phyloP scores from a whole-genome alignment of 2,797 vertebrate genomes.

The Scolopax rusticola region DNA sequence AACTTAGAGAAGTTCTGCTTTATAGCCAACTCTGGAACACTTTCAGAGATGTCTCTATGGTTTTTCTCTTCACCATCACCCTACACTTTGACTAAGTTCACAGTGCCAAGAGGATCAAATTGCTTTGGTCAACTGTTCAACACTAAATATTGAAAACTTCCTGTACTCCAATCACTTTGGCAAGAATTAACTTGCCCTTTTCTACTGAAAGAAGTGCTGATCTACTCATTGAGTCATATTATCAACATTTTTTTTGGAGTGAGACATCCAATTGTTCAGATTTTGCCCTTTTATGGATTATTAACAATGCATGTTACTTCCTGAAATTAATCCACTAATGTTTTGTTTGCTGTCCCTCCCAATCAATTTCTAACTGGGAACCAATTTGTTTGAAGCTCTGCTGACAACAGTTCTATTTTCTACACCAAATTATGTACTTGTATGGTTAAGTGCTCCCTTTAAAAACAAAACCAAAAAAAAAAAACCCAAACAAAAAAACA shows the following conservation, averaged over 20 bases:
- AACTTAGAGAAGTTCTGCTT: not conserved
- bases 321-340: slow-evolving; percentile 52
- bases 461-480: not conserved
- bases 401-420: slow-evolving; percentile 56
- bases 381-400: slow-evolving; percentile 54
- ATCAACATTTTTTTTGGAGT: slow-evolving; percentile 17
- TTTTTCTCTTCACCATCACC: not conserved
- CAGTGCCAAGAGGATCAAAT: not conserved
- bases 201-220: slow-evolving; percentile 30
- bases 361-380: slow-evolving; percentile 56
- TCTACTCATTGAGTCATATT: slow-evolving; percentile 27
- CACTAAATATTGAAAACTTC: slow-evolving; percentile 29
- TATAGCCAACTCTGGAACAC: not conserved
- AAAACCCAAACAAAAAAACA: not conserved
- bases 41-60: not conserved
- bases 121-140: slow-evolving; percentile 41
- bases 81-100: not conserved
- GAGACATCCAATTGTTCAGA: slow-evolving; percentile 35
- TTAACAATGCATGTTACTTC: slow-evolving; percentile 48
- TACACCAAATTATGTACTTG: slow-evolving; percentile 38
- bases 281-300: slow-evolving; percentile 47
- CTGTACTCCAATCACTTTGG: slow-evolving; percentile 30
- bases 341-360: slow-evolving; percentile 44
- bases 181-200: slow-evolving; percentile 13
- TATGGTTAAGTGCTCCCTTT: not conserved